phyloP scores from a whole-genome alignment of 2,888 invertebrate genomes.

The Acholoe squamosa region DNA sequence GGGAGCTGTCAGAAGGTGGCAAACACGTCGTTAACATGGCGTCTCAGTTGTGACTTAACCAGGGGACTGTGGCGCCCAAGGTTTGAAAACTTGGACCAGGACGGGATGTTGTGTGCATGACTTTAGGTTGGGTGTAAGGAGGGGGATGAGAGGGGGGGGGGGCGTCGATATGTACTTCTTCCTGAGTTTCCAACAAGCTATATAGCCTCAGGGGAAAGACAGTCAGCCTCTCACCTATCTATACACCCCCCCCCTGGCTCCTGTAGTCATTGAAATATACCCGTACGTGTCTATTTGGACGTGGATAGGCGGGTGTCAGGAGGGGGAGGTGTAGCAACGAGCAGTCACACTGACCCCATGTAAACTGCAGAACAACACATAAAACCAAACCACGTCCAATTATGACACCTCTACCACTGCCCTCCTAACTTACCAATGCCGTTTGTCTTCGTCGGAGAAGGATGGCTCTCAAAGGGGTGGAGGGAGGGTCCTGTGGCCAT shows the following conservation, averaged over 20 bases:
- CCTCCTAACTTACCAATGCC: not conserved
- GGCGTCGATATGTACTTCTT: too few relatives aligned
- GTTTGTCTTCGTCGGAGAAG: slow-evolving; percentile 1
- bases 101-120: too few relatives aligned
- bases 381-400: not conserved
- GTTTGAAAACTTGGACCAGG: too few relatives aligned
- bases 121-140: too few relatives aligned
- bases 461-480: not conserved
- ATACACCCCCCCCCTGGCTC: not conserved
- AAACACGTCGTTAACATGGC: not conserved
- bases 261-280: slow-evolving; percentile 7
- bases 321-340: slow-evolving; percentile 18
- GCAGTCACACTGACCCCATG: slow-evolving; percentile 31
- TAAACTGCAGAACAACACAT: slow-evolving; percentile 1
- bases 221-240: too few relatives aligned
- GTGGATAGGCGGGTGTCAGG: not conserved
- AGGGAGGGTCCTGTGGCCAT: not conserved
- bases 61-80: too few relatives aligned
- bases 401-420: not conserved
- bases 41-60: not conserved
- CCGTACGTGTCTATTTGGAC: slow-evolving; percentile 8
- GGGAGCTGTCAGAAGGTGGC: not conserved
- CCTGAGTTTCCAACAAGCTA: too few relatives aligned
- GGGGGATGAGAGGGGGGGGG: too few relatives aligned
- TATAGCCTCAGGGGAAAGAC: too few relatives aligned